Evolutionary conservation across 2,797 vertebrate species (phyloP).

Genomic region (Rhynchotus rufescens): DNA sequence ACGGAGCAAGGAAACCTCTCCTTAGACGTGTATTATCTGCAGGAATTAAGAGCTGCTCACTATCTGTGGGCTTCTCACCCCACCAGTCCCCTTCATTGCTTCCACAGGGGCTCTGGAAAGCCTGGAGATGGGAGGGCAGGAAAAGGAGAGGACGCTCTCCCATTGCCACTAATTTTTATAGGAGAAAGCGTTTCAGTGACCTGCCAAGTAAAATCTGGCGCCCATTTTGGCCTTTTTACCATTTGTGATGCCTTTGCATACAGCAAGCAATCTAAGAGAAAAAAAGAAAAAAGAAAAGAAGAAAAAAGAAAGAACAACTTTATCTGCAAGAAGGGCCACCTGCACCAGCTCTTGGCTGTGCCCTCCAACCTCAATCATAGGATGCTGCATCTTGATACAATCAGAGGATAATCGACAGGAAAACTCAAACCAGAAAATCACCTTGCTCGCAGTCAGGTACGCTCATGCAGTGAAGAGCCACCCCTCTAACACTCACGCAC

Average conservation of each 20-base stretch:
- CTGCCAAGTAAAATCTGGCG: not conserved
- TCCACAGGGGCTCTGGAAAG: fast-evolving
- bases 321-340: not conserved
- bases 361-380: not conserved
- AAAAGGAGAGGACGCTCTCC: not conserved
- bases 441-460: not conserved
- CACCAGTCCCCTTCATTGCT: not conserved
- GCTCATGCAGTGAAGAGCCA: not conserved
- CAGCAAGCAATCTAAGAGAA: not conserved
- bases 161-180: not conserved
- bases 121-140: not conserved
- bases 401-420: not conserved
- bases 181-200: not conserved
- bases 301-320: no score
- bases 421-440: not conserved
- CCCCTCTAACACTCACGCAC: not conserved
- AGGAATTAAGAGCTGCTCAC: not conserved
- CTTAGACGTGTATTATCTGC: fast-evolving
- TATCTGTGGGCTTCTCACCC: not conserved
- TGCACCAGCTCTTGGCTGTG: not conserved
- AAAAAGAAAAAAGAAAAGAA: not conserved
- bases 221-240: not conserved
- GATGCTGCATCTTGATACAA: not conserved
- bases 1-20: not conserved
- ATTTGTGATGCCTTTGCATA: not conserved